phyloP scores from a whole-genome alignment of 2,888 invertebrate species.

The Hedya salicella region DNA sequence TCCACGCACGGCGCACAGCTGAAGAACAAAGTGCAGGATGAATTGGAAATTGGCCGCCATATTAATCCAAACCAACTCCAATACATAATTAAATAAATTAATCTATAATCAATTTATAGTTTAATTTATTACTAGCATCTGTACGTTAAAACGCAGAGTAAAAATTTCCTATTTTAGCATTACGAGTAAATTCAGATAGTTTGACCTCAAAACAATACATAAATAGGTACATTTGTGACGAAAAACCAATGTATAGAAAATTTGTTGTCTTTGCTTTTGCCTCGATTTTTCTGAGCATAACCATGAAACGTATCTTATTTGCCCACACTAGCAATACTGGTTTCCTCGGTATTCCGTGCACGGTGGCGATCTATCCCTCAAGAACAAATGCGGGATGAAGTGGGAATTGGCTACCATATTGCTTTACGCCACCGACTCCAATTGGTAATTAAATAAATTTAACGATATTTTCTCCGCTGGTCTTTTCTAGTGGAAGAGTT shows the following conservation, averaged over 20 bases:
- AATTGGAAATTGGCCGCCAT: slow-evolving; percentile 61
- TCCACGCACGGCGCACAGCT: no score
- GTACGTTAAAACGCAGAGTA: no score
- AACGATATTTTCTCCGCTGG: slow-evolving; percentile 8
- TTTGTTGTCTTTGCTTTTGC: no score
- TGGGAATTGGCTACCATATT: slow-evolving; percentile 59
- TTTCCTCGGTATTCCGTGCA: slow-evolving; percentile 57
- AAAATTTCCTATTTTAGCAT: no score
- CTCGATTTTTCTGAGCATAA: no score
- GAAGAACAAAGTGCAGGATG: slow-evolving; percentile 43
- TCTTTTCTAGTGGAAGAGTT: slow-evolving; percentile 1
- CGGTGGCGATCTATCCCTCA: slow-evolving; percentile 64
- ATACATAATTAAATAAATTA: slow-evolving; percentile 36
- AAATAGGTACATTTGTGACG: no score
- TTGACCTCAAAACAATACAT: no score
- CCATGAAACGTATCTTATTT: neutral
- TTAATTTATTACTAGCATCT: no score
- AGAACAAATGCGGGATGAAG: slow-evolving; percentile 68
- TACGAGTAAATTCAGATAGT: no score
- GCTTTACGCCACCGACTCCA: slow-evolving; percentile 12
- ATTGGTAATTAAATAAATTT: slow-evolving; percentile 36
- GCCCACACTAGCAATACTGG: slow-evolving; percentile 29
- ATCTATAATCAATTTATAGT: no score
- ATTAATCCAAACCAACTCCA: slow-evolving; percentile 14
- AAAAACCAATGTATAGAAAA: no score